Evolutionary conservation across 2,113 vertebrate species (phyloP).

Genomic region (Pteropus alecto): DNA sequence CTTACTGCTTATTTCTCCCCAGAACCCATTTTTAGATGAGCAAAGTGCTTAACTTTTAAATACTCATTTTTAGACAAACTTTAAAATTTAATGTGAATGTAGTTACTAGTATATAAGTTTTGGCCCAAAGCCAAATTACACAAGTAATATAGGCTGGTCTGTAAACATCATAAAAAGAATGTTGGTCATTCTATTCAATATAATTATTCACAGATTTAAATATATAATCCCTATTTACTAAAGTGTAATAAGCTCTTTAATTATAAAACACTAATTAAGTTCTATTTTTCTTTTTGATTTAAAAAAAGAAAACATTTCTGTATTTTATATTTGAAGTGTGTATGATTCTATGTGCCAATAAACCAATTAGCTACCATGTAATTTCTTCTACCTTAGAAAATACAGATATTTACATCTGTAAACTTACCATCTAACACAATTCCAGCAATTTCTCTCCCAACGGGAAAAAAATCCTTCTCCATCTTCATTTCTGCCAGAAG

Average conservation of each 20-base stretch:
- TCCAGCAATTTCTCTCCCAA: constrained; percentile 94
- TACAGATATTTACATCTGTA: background rate
- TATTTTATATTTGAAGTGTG: background rate
- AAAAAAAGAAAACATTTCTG: background rate
- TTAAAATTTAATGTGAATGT: background rate
- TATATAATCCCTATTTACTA: background rate
- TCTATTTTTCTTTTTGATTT: constrained; percentile 19
- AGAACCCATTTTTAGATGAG: background rate
- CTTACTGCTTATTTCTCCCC: background rate
- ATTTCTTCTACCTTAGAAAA: constrained; percentile 36
- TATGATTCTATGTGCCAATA: background rate
- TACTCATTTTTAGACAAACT: background rate
- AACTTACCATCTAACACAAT: constrained; percentile 91
- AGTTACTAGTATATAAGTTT: background rate
- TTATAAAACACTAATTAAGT: constrained; percentile 6
- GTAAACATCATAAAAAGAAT: background rate
- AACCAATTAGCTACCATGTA: background rate
- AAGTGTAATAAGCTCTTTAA: background rate
- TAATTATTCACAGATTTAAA: background rate
- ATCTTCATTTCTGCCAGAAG: constrained; percentile 89
- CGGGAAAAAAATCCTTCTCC: constrained; percentile 87
- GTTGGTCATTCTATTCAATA: background rate
- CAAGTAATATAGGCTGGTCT: background rate
- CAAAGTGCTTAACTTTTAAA: background rate
- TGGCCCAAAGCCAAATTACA: background rate